Conservation (phyloP, 2,888 invertebrate genomes). For the Drepana falcataria region DNA sequence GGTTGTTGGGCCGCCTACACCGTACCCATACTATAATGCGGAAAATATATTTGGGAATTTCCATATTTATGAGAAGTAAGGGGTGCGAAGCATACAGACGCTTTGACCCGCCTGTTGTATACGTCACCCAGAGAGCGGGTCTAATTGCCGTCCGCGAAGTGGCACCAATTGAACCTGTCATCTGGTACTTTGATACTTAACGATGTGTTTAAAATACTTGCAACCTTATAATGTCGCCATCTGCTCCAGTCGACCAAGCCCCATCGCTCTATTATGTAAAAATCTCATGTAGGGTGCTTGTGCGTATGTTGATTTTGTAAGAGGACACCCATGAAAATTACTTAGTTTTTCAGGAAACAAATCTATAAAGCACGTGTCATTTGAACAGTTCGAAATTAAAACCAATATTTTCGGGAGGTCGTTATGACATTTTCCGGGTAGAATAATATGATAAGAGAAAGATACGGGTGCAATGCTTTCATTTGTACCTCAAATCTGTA, state of each 20-base stretch:
- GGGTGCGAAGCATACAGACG: conserved; percentile 42
- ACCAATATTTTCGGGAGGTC: conserved; percentile 27
- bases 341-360: conserved; percentile 34
- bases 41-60: conserved; percentile 50
- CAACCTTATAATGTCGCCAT: conserved; percentile 42
- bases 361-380: conserved; percentile 29
- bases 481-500: conserved; percentile 30
- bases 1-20: conserved; percentile 47
- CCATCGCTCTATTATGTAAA: conserved; percentile 28
- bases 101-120: conserved; percentile 33
- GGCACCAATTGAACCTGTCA: conserved; percentile 29
- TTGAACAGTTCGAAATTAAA: conserved; percentile 21
- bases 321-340: conserved; percentile 38
- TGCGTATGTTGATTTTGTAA: conserved; percentile 44
- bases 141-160: conserved; percentile 41
- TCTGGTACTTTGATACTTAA: conserved; percentile 34
- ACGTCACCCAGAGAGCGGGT: conserved; percentile 54
- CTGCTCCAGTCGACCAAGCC: conserved; percentile 31
- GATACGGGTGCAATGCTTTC: conserved; percentile 18
- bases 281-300: conserved; percentile 49
- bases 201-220: conserved; percentile 41
- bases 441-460: conserved; percentile 32
- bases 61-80: conserved; percentile 36
- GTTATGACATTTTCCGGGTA: conserved; percentile 34
- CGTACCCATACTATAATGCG: conserved; percentile 48